Base-by-base conservation (phyloP, 1,140 invertebrate genomes). In the Parasteatoda tepidariorum region DNA sequence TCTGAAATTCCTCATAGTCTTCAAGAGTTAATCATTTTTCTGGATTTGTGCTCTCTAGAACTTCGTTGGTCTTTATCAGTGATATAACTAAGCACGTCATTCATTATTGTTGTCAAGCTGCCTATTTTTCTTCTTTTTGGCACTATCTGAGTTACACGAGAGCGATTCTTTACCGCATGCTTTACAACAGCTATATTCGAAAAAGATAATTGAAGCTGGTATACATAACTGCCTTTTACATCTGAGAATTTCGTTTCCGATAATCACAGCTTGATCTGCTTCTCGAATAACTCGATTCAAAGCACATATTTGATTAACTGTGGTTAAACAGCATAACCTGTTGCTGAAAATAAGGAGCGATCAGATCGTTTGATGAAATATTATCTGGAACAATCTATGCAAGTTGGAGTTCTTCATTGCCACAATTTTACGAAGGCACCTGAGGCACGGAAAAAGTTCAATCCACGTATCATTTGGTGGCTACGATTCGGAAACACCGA, bases 251-350 rank as follows among this genome's bases (percentile, higher is more conserved):
- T 67, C n/a, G 18, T 18, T 67, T 5, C 31, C 31, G 22, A 34
- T n/a, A 67, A 67, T 67, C 22, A 67, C 4, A 34, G 64, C 64
- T 67, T 13, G 30, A 67, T 67, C 18, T 41, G 38, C 38, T 41
- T 41, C 38, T 13, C 13, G 38, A 5, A 41, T 66, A n/a, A n/a
- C n/a, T 3, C 30, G 34, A 34, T 33, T 33, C 38, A 41, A 41
- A 41, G 38, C 38, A 41, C 13, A 41, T 13, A 41, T 41, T 41
- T 41, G 38, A 41, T 41, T n/a, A n/a, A n/a, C n/a, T n/a, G n/a
- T 24, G 26, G 11, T 28, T 13, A 7, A 28, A 30, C 31, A 13
- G 18, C 7, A 13, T 61, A 28, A 28, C 31, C 59, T 28, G 0
- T 3, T 2, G 1, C 26, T 11, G 26, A 24, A 28, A 62, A 62